Base-by-base conservation (phyloP, 1,140 invertebrate genomes). In the Dufourea novaeangliae region DNA sequence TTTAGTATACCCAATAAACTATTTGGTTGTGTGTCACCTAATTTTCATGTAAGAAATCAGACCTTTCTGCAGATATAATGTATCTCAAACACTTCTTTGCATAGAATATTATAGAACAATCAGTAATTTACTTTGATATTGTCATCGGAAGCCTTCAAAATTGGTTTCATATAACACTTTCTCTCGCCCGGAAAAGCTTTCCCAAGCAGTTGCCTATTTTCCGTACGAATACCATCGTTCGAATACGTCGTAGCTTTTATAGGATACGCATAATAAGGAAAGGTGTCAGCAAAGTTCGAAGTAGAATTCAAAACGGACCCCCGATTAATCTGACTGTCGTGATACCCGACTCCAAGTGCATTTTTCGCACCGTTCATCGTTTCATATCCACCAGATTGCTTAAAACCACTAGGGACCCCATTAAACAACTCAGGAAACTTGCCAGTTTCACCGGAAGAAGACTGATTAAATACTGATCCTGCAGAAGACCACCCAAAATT, bases 111-210 rank as follows among this genome's bases (percentile, higher is more conserved):
- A 8, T 37, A 37, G 8, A 37, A 37, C 8, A 8, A 57, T 66
- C 63, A 66, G 27, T 66, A 44, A 44, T 46, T 50, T 1, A 46
- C 14, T 8, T 32, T n/a, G 63, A 66, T 20, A 46, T 50, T 46
- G 11, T 25, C 25, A 10, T 32, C 46, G 2, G 0, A 4, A 7
- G 7, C 2, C 29, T 66, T 66, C 39, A 50, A 12, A 10, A 66
- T 46, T 17, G 41, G 41, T 12, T 39, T 66, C 63, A 32, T 32
- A 27, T 4, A 20, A 20, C 12, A 32, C 6, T 44, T 46, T 2
- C 11, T 25, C 6, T 32, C 25, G 14, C 6, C 39, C 20, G 27
- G 52, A 44, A 27, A 41, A 39, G 39, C 39, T 0, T 56, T 29
- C 6, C 8, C 52, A 4, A 54, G 14, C 20, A 29, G 37, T 17